These are phyloP conservation scores for Tringa solitaria DNA, from an alignment of 2,113 vertebrate species.

Conservation along the genomic window DNA sequence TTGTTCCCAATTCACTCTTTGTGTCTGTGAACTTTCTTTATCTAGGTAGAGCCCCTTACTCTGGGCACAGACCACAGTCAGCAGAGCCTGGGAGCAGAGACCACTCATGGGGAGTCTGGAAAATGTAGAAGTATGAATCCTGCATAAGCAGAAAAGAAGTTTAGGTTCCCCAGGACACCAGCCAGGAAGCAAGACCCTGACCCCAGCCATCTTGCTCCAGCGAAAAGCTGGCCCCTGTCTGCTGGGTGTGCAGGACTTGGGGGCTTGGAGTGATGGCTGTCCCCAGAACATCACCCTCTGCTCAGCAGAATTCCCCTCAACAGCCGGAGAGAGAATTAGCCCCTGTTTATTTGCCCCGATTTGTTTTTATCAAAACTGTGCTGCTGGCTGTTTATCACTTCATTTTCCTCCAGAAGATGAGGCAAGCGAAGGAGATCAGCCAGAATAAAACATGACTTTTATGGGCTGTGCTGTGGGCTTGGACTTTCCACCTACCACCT, in stretches of 20 bases:
- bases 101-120: background rate
- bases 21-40: background rate
- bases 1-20: background rate
- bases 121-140: background rate
- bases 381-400: conserved; percentile 65
- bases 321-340: background rate
- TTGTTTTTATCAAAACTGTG: conserved; percentile 57
- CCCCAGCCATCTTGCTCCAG: background rate
- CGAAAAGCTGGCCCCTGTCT: background rate
- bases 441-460: conserved; percentile 68
- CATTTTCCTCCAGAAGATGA: conserved; percentile 64
- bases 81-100: background rate
- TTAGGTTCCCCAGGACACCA: background rate
- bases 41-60: background rate
- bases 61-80: background rate
- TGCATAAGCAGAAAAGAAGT: background rate
- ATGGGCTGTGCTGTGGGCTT: conserved; percentile 59
- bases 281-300: fast-evolving
- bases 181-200: background rate
- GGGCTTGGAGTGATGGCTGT: background rate
- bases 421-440: conserved; percentile 57
- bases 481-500: conserved; percentile 60
- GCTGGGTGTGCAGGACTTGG: background rate
- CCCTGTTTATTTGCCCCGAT: conserved; percentile 43
- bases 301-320: background rate